phyloP scores from a whole-genome alignment of 1,140 invertebrate genomes.

The Stenopsyche tienmushanensis region DNA sequence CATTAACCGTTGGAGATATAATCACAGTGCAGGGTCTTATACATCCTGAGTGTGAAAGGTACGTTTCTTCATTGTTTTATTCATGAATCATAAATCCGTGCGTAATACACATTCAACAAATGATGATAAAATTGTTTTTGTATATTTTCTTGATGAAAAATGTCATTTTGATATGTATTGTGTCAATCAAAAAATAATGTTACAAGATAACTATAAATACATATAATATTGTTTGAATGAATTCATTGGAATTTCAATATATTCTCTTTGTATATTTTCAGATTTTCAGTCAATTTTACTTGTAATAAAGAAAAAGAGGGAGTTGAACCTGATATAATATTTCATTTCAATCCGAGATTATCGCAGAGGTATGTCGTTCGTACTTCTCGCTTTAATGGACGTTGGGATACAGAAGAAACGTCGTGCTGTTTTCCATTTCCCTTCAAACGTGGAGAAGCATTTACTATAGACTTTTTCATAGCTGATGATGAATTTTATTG shows the following conservation, averaged over 20 bases:
- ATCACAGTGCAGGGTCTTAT: slow-evolving; percentile 31
- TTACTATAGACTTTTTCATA: slow-evolving; percentile 36
- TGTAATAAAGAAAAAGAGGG: slow-evolving; percentile 27
- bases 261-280: too few species aligned
- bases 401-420: slow-evolving; percentile 38
- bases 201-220: not conserved
- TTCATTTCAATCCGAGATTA: slow-evolving; percentile 74
- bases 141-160: slow-evolving; percentile 1
- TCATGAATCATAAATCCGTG: too few species aligned
- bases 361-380: slow-evolving; percentile 68
- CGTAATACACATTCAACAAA: too few species aligned
- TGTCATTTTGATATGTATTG: too few species aligned
- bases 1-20: slow-evolving; percentile 21
- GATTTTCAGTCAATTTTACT: slow-evolving; percentile 35
- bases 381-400: slow-evolving; percentile 50
- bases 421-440: slow-evolving; percentile 30
- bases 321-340: slow-evolving; percentile 58
- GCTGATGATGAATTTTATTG: slow-evolving; percentile 33
- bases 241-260: too few species aligned
- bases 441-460: slow-evolving; percentile 26
- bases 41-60: slow-evolving; percentile 37
- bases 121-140: too few species aligned
- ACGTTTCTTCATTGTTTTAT: not conserved
- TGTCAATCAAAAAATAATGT: too few species aligned
- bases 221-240: not conserved